Conservation (phyloP, 2,113 vertebrate genomes). For the Donacobius atricapilla region DNA sequence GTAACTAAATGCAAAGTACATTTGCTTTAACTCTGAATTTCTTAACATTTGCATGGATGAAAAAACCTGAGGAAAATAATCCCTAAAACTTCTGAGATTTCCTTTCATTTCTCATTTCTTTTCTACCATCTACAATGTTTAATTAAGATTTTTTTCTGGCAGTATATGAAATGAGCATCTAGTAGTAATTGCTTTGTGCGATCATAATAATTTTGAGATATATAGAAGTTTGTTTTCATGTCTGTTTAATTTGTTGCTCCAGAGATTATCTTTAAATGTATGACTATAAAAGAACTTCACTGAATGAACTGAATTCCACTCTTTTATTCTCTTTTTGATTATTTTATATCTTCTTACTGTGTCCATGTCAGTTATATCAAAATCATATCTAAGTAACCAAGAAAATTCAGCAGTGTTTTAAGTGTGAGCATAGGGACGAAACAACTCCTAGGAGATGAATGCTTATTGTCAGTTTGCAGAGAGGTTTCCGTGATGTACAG, state of each 20-base stretch:
- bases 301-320: neutral
- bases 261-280: neutral
- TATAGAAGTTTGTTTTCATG: neutral
- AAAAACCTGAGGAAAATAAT: neutral
- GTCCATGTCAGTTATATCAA: neutral
- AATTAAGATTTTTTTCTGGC: slow-evolving; percentile 5
- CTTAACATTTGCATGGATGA: neutral
- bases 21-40: neutral
- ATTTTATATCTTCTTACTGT: neutral
- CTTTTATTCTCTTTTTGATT: neutral
- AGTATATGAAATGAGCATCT: neutral
- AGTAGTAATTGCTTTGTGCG: neutral
- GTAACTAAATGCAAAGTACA: neutral
- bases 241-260: neutral
- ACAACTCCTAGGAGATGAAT: neutral
- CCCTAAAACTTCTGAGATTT: neutral
- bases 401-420: neutral
- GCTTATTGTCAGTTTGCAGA: neutral
- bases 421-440: neutral
- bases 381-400: neutral
- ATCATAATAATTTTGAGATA: neutral
- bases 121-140: neutral
- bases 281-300: neutral
- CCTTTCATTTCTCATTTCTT: neutral
- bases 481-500: neutral